A percentile compares a stretch with the other conserved stretches of the same genome.
These are phyloP conservation scores for Archaeoteleia sp. DNA, from an alignment of 2,888 invertebrate genomes.

Conservation along the genomic window DNA sequence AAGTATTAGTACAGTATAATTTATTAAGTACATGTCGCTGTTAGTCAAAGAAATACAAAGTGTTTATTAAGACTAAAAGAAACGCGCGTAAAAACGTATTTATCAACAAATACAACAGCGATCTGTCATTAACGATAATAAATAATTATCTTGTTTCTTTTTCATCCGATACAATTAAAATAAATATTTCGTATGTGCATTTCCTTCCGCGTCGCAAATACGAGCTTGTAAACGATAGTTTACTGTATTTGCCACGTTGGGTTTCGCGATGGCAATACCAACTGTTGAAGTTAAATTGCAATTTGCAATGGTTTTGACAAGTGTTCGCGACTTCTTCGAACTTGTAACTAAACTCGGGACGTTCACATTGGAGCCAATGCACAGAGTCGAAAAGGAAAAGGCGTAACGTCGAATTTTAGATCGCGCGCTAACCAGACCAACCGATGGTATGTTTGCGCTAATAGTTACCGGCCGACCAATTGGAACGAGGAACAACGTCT, in stretches of 20 bases:
- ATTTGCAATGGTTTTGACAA: conserved; percentile 23
- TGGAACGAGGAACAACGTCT: conserved; percentile 8
- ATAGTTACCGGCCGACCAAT: conserved; percentile 32
- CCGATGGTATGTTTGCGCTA: conserved; percentile 28
- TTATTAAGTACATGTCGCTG: conserved; percentile 48
- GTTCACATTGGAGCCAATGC: background rate
- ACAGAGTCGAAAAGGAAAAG: conserved; percentile 16
- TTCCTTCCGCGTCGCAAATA: conserved; percentile 38
- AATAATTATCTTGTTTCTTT: conserved; percentile 37
- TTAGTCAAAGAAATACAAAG: conserved; percentile 48
- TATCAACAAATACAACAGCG: conserved; percentile 48
- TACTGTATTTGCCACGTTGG: conserved; percentile 27
- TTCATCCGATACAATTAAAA: too few species aligned
- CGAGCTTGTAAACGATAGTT: conserved; percentile 13
- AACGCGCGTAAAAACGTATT: conserved; percentile 50
- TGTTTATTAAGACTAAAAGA: conserved; percentile 52
- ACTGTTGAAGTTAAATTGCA: conserved; percentile 6
- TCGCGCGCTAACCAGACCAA: conserved; percentile 40
- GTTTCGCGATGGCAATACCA: conserved; percentile 1
- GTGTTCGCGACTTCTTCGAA: conserved; percentile 36
- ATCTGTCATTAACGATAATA: conserved; percentile 35
- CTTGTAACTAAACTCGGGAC: conserved; percentile 13
- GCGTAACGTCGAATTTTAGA: conserved; percentile 38
- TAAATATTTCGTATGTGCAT: conserved; percentile 30
- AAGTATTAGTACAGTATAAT: conserved; percentile 49